These are phyloP conservation scores for Empis livida DNA, from an alignment of 2,888 invertebrate genomes.

Conservation along the genomic window DNA sequence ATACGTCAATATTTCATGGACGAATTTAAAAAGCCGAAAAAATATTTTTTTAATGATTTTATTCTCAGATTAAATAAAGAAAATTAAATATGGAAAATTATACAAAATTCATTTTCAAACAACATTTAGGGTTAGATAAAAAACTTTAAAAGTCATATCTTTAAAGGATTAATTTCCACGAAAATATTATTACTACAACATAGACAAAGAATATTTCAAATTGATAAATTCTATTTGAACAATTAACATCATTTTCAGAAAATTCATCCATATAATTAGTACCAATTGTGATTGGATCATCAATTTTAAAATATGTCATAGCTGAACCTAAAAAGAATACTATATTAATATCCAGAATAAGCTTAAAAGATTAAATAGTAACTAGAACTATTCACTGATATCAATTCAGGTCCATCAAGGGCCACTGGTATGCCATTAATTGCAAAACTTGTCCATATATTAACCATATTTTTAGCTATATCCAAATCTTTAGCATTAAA, in stretches of 20 bases:
- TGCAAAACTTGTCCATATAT: conserved; percentile 35
- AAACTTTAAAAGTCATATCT: too few relatives aligned
- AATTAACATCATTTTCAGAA: conserved; percentile 9
- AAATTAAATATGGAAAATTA: too few relatives aligned
- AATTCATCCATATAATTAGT: conserved; percentile 24
- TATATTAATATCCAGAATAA: background rate
- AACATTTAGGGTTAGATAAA: too few relatives aligned
- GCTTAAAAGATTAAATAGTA: conserved; percentile 37
- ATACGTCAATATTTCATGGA: too few relatives aligned
- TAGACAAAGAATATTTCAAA: too few relatives aligned
- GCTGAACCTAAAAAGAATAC: conserved; percentile 12
- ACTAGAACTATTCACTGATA: conserved; percentile 7
- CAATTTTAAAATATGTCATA: conserved; percentile 33
- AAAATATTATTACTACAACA: too few relatives aligned
- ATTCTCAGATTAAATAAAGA: too few relatives aligned
- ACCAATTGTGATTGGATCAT: conserved; percentile 14
- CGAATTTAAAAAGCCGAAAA: too few relatives aligned
- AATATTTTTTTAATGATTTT: too few relatives aligned
- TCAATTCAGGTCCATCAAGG: conserved; percentile 8
- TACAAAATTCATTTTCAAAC: too few relatives aligned
- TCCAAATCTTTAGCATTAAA: conserved; percentile 27
- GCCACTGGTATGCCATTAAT: conserved; percentile 23
- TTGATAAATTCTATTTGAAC: too few relatives aligned
- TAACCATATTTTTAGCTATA: conserved; percentile 37
- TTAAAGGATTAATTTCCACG: too few relatives aligned